These are phyloP conservation scores for Drosophila yooni DNA, from an alignment of 2,888 invertebrate species.

Conservation along the genomic window DNA sequence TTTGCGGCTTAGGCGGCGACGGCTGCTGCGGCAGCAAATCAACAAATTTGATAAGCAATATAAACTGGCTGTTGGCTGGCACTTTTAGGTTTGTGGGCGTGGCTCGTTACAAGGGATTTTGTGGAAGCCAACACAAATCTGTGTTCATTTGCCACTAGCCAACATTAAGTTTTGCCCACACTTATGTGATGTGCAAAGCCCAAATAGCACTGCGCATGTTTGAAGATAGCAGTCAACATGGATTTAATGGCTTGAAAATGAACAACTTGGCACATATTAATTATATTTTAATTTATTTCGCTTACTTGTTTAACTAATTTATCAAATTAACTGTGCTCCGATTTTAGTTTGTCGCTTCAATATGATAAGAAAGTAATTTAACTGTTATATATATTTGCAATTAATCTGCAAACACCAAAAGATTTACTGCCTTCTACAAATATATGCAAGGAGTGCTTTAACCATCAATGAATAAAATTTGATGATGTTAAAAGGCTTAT, in stretches of 20 bases:
- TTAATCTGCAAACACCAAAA: background rate
- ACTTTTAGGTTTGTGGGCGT: constrained; percentile 14
- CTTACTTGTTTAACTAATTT: background rate
- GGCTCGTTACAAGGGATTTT: constrained; percentile 69
- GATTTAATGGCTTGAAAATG: constrained; percentile 12
- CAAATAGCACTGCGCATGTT: constrained; percentile 12
- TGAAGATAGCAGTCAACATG: constrained; percentile 28
- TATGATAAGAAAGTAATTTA: background rate
- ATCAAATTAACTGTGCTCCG: background rate
- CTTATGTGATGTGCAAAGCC: constrained; percentile 35
- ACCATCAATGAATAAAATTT: background rate
- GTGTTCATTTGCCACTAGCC: constrained; percentile 25
- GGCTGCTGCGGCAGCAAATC: constrained; percentile 74
- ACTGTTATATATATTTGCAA: background rate
- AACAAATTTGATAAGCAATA: constrained; percentile 80
- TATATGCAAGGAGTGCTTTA: background rate
- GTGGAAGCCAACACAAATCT: constrained; percentile 43
- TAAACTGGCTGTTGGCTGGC: constrained; percentile 57
- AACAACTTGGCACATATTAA: constrained; percentile 26
- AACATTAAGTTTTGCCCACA: constrained; percentile 32
- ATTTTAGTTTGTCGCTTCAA: background rate
- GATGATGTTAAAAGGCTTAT: background rate
- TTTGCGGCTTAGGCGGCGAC: constrained; percentile 68
- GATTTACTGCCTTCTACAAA: background rate
- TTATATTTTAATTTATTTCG: constrained; percentile 18